Evolutionary conservation across 2,797 vertebrate species (phyloP), one percentile per base, ranked within the genome.

Genomic region (Bradypodion ventrale): DNA sequence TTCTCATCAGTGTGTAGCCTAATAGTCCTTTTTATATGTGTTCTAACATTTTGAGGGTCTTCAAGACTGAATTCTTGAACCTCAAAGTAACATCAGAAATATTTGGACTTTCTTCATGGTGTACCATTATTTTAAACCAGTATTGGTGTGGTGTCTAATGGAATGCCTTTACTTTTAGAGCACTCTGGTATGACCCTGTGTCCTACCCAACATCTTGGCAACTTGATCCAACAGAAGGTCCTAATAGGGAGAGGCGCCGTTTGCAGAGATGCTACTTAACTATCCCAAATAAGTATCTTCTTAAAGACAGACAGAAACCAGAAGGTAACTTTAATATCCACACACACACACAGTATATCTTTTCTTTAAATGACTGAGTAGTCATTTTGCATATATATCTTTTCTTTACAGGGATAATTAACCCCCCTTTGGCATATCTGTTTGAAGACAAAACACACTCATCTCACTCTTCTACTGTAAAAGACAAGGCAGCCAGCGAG

Each of bases 401-500:
- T 75, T 76, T 42, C 32, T 86, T 40, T 77, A 87, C 89, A 99
- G 99, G 98, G 83, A 62, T 97, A 27, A 91, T 97, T 85, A 98
- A 97, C 92, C 94, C 97, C n/a, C 97, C 98, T 0, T 95, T 99
- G 66, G 97, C 97, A 62, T 99, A 98, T 70, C 95, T 99, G 52
- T 99, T 99, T 94, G 99, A 99, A 94, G 99, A 99, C 89, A 99
- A 99, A 95, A 99, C 97, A 15, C 97, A 98, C 95, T 99, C 98
- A 83, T 99, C 98, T 84, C 98, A 98, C 92, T 99, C 98, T 72
- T 99, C 98, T 76, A 99, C 98, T 32, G 99, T 99, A 83, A 99
- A 99, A 94, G 99, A 99, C 94, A 99, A 99, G 97, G 99, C 98
- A 91, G 99, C 99, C 85, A 99, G 98, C 93, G 99, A 99, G 93